Evolutionary conservation across 1,140 invertebrate genomes (phyloP).

Genomic region (Lordiphosa collinella): DNA sequence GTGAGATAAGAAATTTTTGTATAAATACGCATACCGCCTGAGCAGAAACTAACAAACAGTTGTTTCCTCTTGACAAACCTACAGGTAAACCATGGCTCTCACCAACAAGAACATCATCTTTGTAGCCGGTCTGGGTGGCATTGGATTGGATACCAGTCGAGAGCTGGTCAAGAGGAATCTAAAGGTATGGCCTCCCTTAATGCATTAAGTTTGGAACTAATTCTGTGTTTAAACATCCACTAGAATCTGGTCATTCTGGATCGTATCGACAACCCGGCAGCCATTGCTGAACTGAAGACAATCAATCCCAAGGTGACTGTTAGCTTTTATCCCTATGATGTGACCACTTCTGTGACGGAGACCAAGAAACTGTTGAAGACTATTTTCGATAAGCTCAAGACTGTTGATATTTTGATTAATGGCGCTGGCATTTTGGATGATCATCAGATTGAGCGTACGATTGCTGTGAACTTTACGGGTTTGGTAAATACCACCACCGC

Average conservation of each 20-base stretch:
- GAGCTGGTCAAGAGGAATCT: constrained; percentile 53
- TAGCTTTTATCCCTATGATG: constrained; percentile 63
- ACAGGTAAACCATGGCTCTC: constrained; percentile 26
- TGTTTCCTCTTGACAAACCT: constrained; percentile 14
- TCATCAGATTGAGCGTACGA: constrained; percentile 67
- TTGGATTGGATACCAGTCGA: constrained; percentile 63
- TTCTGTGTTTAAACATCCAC: not conserved
- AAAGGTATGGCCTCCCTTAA: constrained; percentile 29
- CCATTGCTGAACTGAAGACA: constrained; percentile 57
- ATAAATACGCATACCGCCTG: constrained; percentile 40
- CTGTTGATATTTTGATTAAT: constrained; percentile 69
- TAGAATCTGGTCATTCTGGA: constrained; percentile 69
- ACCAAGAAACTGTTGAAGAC: constrained; percentile 53
- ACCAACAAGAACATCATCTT: constrained; percentile 71
- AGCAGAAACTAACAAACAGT: constrained; percentile 17
- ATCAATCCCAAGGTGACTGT: constrained; percentile 67
- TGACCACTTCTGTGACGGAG: constrained; percentile 49
- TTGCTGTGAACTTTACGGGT: constrained; percentile 72
- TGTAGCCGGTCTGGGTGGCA: constrained; percentile 68
- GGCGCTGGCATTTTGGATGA: constrained; percentile 72
- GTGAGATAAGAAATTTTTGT: constrained; percentile 16
- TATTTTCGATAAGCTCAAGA: constrained; percentile 59
- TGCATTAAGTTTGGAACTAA: not conserved
- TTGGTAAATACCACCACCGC: constrained; percentile 69
- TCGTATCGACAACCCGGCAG: constrained; percentile 57